These are phyloP conservation scores for Dufourea novaeangliae DNA, from an alignment of 1,140 invertebrate species.

Conservation along the genomic window DNA sequence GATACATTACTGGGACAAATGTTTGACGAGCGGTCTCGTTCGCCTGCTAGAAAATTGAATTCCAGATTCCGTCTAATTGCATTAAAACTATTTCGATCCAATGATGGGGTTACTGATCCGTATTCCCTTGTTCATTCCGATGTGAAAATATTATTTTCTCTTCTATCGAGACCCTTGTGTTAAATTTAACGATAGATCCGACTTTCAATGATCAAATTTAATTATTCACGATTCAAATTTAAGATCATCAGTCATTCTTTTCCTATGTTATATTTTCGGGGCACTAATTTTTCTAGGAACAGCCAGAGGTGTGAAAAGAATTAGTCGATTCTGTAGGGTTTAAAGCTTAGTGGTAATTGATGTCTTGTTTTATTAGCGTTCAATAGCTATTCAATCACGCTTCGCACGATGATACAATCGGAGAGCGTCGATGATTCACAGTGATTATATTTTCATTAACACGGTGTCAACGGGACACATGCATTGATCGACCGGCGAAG, in stretches of 20 bases:
- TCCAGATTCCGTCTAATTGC: background rate
- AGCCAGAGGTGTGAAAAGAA: no score
- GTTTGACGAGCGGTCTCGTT: background rate
- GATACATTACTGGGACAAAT: slow-evolving; percentile 35
- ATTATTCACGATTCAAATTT: no score
- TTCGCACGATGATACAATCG: background rate
- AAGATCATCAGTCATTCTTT: no score
- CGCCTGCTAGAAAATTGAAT: slow-evolving; percentile 3
- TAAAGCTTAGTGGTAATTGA: background rate
- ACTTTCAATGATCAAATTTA: no score
- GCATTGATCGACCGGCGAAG: background rate
- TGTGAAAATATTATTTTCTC: no score
- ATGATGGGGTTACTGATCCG: background rate
- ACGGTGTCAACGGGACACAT: background rate
- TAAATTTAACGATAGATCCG: no score
- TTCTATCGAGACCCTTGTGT: no score
- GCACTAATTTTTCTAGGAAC: no score
- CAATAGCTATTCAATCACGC: background rate
- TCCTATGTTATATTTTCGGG: no score
- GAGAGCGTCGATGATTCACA: slow-evolving; percentile 22
- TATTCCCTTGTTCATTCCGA: no score
- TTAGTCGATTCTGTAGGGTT: no score
- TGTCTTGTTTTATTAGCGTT: background rate
- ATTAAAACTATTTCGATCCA: background rate
- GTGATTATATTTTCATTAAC: background rate